Conservation (phyloP, 2,113 vertebrate genomes). For the Steatornis caripensis region DNA sequence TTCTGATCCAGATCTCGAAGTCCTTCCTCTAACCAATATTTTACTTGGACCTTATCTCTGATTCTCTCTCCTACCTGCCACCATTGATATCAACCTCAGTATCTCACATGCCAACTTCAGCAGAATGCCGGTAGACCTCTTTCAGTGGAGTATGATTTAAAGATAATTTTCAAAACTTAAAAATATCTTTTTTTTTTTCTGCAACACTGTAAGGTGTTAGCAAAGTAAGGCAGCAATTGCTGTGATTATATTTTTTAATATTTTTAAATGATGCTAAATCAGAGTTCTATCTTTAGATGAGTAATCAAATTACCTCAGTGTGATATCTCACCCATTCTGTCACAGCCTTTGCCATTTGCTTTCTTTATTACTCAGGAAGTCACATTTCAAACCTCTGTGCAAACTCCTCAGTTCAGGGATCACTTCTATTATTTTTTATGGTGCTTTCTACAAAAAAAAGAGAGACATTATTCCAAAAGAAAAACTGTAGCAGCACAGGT, state of each 20-base stretch:
- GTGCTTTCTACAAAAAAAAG: neutral
- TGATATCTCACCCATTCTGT: neutral
- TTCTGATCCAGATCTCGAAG: neutral
- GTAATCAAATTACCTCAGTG: neutral
- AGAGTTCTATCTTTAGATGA: neutral
- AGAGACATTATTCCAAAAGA: neutral
- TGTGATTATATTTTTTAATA: neutral
- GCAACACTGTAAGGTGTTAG: neutral
- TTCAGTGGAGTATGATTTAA: neutral
- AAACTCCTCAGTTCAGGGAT: neutral
- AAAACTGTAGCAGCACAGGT: neutral
- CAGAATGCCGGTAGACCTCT: neutral
- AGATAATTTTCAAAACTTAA: neutral
- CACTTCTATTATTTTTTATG: neutral
- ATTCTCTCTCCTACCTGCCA: neutral
- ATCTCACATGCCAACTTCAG: neutral
- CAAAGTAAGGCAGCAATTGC: neutral
- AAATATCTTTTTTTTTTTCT: neutral
- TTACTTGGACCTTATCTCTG: neutral
- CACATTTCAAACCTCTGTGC: neutral
- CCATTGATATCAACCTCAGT: neutral
- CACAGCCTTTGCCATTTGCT: neutral
- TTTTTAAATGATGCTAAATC: neutral
- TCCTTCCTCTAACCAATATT: neutral
- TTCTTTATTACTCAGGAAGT: neutral